phyloP scores from a whole-genome alignment of 2,888 invertebrate genomes.

The Arge pagana region DNA sequence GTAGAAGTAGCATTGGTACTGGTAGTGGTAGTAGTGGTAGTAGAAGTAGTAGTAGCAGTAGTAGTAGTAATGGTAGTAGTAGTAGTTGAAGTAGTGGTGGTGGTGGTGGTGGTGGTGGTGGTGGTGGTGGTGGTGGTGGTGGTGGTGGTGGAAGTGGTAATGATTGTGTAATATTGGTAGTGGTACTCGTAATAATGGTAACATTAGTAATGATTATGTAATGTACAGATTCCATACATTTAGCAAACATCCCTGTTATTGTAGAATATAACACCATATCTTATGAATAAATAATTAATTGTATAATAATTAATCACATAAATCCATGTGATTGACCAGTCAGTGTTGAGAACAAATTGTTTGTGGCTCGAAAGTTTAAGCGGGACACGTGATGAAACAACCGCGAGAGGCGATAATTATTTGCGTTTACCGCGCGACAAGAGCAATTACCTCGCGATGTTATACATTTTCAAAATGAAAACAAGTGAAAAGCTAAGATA shows the following conservation, averaged over 20 bases:
- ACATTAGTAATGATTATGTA: conserved; percentile 4
- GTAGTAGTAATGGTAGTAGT: no score
- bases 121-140: no score
- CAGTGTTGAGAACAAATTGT: background rate
- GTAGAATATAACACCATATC: background rate
- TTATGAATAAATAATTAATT: background rate
- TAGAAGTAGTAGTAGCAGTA: no score
- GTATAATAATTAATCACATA: background rate
- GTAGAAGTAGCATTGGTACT: no score
- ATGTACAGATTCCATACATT: conserved; percentile 9
- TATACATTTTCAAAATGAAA: no score
- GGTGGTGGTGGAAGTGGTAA: conserved; percentile 16
- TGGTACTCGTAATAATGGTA: conserved; percentile 23
- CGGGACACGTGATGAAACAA: background rate
- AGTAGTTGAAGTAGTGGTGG: no score
- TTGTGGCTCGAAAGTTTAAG: background rate
- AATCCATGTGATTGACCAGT: conserved; percentile 7
- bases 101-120: no score
- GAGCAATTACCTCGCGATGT: background rate
- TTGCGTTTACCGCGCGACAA: background rate
- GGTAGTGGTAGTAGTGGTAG: no score
- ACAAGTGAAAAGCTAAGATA: no score
- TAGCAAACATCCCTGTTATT: conserved; percentile 6
- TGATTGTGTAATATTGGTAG: conserved; percentile 7
- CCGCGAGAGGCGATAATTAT: background rate